Evolutionary conservation across 2,113 vertebrate species (phyloP).

Genomic region (mouse (Mus musculus)): DNA sequence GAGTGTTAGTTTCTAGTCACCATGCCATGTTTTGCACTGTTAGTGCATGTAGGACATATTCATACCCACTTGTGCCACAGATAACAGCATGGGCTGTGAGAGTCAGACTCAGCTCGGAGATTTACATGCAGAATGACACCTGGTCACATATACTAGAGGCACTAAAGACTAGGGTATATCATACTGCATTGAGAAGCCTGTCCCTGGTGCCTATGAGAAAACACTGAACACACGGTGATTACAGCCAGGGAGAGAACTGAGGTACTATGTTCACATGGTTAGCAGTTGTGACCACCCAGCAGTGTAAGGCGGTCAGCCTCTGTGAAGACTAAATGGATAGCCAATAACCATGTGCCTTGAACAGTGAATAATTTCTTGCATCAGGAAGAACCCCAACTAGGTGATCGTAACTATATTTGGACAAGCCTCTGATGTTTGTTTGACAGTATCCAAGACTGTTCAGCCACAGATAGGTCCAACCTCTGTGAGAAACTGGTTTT

Average conservation of each 20-base stretch:
- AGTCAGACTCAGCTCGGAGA: constrained; percentile 87
- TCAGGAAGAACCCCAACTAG: constrained; percentile 75
- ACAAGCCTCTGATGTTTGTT: constrained; percentile 64
- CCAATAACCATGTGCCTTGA: constrained; percentile 78
- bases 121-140: constrained; percentile 86
- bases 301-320: constrained; percentile 84
- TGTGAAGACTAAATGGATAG: constrained; percentile 83
- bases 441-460: constrained; percentile 49
- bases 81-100: constrained; percentile 79
- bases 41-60: constrained; percentile 69
- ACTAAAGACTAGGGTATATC: constrained; percentile 82
- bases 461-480: neutral
- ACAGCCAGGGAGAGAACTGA: constrained; percentile 83
- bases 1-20: constrained; percentile 75
- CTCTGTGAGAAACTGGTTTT: constrained; percentile 63
- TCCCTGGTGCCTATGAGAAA: constrained; percentile 84
- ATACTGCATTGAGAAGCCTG: constrained; percentile 81
- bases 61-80: constrained; percentile 79
- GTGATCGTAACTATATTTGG: constrained; percentile 20
- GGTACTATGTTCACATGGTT: constrained; percentile 81
- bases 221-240: constrained; percentile 80
- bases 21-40: constrained; percentile 63
- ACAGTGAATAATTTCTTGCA: constrained; percentile 71
- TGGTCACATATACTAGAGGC: constrained; percentile 84
- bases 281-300: constrained; percentile 77